A percentile compares a stretch with the other conserved stretches of the same genome.
These are phyloP conservation scores for Euwallacea similis DNA, from an alignment of 1,140 invertebrate species.

Conservation along the genomic window DNA sequence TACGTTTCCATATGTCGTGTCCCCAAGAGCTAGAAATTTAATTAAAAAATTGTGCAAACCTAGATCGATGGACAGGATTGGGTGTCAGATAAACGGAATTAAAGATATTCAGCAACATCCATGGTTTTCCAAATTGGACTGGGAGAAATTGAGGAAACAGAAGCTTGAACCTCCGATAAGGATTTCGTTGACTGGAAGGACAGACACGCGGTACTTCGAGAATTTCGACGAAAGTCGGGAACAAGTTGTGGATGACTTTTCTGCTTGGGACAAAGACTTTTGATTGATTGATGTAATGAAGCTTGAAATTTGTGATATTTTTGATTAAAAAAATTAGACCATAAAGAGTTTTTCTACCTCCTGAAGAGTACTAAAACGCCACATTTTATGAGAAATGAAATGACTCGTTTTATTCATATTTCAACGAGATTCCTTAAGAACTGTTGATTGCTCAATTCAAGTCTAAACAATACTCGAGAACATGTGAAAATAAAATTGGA, in stretches of 20 bases:
- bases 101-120: constrained; percentile 91
- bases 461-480: no score
- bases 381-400: no score
- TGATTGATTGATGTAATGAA: neutral
- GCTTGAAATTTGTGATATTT: constrained; percentile 4
- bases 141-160: constrained; percentile 41
- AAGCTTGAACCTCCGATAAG: constrained; percentile 42
- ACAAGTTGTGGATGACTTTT: constrained; percentile 34
- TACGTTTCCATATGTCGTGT: constrained; percentile 78
- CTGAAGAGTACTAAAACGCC: no score
- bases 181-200: constrained; percentile 41
- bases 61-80: constrained; percentile 88
- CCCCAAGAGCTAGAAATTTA: constrained; percentile 76
- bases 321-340: neutral
- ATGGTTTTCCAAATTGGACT: constrained; percentile 60
- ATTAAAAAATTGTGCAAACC: constrained; percentile 88
- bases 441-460: no score
- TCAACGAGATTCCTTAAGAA: no score
- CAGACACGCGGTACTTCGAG: constrained; percentile 47
- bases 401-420: no score
- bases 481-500: no score
- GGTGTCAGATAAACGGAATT: constrained; percentile 88
- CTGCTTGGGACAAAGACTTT: constrained; percentile 38
- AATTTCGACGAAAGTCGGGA: constrained; percentile 37
- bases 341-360: neutral